A percentile compares a stretch with the other conserved stretches of the same genome.
Conservation (phyloP, 2,888 invertebrate species). For the Hydropsyche betteni region DNA sequence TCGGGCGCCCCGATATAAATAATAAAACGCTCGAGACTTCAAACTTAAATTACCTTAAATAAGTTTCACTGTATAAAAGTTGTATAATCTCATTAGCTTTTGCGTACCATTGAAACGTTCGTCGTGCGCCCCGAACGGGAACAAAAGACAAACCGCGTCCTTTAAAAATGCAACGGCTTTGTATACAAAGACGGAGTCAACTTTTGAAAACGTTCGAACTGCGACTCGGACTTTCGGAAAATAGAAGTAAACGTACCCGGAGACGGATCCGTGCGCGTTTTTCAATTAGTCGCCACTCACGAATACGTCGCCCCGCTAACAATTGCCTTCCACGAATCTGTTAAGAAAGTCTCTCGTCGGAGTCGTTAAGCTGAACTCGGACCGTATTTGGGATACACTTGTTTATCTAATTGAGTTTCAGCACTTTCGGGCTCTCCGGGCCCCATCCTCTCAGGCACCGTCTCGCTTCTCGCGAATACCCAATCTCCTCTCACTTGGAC, state of each 20-base stretch:
- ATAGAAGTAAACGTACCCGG: neutral
- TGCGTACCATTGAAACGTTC: slow-evolving; percentile 40
- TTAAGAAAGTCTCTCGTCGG: slow-evolving; percentile 35
- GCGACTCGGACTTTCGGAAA: too few species aligned
- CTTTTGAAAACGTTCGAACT: too few species aligned
- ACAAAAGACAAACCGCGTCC: slow-evolving; percentile 30
- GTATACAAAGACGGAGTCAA: neutral
- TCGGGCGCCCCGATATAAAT: slow-evolving; percentile 45
- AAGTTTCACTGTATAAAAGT: slow-evolving; percentile 49
- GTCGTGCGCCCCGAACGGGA: slow-evolving; percentile 24
- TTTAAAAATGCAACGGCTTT: slow-evolving; percentile 12
- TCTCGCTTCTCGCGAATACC: slow-evolving; percentile 11
- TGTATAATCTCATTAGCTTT: slow-evolving; percentile 49
- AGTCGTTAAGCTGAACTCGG: slow-evolving; percentile 49
- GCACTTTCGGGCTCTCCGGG: slow-evolving; percentile 38
- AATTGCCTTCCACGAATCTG: slow-evolving; percentile 38
- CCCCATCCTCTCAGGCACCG: slow-evolving; percentile 5
- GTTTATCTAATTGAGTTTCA: slow-evolving; percentile 51
- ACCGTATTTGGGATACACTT: slow-evolving; percentile 51
- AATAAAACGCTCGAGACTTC: slow-evolving; percentile 47
- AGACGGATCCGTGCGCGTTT: slow-evolving; percentile 27
- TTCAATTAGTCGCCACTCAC: slow-evolving; percentile 44
- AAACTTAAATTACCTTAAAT: slow-evolving; percentile 49
- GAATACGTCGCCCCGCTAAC: slow-evolving; percentile 31
- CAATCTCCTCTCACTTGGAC: slow-evolving; percentile 8